Percentiles rank a stretch among this genome's conserved stretches.
phyloP scores from a whole-genome alignment of 2,113 vertebrate genomes.

The Amphilophus citrinellus region DNA sequence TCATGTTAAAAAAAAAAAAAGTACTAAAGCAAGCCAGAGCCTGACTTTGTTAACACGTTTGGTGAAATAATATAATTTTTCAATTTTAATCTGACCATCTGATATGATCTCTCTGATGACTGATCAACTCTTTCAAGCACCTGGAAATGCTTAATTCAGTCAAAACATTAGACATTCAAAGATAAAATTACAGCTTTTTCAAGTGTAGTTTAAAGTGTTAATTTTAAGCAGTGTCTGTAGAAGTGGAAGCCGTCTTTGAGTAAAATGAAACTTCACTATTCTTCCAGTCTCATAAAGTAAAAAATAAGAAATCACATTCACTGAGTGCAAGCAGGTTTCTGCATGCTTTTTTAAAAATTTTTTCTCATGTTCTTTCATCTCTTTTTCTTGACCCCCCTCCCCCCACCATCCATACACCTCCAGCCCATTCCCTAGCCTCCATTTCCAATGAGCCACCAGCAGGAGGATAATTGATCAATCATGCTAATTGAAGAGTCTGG shows the following conservation, averaged over 20 bases:
- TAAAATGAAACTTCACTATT: conserved; percentile 20
- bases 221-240: conserved; percentile 12
- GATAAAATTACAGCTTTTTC: conserved; percentile 3
- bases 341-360: conserved; percentile 3
- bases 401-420: background rate
- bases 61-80: background rate
- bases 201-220: conserved; percentile 6
- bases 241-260: conserved; percentile 11
- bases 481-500: conserved; percentile 85
- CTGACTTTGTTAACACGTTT: conserved; percentile 1
- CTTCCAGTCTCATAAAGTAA: conserved; percentile 43
- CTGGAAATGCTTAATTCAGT: background rate
- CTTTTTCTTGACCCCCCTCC: conserved; percentile 6
- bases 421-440: conserved; percentile 41
- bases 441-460: conserved; percentile 71
- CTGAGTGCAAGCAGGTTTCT: conserved; percentile 12
- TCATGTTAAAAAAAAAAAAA: background rate
- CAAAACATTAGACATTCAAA: background rate
- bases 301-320: conserved; percentile 39
- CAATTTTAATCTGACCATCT: background rate
- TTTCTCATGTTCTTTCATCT: conserved; percentile 39
- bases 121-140: background rate
- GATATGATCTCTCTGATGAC: background rate
- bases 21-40: conserved; percentile 2
- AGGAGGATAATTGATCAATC: conserved; percentile 86